phyloP scores from a whole-genome alignment of 2,797 vertebrate genomes.

The Xiphophorus birchmanni region DNA sequence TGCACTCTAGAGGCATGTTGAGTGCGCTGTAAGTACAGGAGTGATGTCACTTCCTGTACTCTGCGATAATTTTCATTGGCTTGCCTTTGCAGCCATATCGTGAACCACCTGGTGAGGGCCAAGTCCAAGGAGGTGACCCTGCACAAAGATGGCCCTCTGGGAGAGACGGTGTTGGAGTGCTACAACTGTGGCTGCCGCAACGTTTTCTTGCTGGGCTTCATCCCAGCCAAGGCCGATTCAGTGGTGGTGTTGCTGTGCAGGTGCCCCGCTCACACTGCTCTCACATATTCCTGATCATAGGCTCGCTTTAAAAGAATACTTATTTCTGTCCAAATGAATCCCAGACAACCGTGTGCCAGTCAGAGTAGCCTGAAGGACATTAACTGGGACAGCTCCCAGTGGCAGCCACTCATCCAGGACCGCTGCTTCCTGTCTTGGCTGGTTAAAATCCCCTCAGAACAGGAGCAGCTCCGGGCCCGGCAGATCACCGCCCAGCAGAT shows the following conservation, averaged over 20 bases:
- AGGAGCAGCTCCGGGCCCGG: constrained; percentile 94
- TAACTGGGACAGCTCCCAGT: constrained; percentile 99
- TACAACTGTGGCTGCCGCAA: constrained; percentile 98
- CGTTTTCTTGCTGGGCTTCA: constrained; percentile 96
- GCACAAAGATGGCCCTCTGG: constrained; percentile 95
- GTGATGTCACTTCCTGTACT: neutral
- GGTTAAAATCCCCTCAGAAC: constrained; percentile 98
- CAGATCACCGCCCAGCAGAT: constrained; percentile 99
- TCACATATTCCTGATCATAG: neutral
- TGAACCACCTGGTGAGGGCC: constrained; percentile 97
- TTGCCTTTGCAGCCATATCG: constrained; percentile 88
- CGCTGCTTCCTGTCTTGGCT: constrained; percentile 98
- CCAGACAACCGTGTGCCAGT: constrained; percentile 96
- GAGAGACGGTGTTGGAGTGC: constrained; percentile 95
- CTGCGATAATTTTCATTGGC: neutral
- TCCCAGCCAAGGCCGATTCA: constrained; percentile 95
- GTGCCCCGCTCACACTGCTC: constrained; percentile 59
- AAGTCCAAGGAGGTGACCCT: constrained; percentile 99
- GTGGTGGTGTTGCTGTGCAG: constrained; percentile 97
- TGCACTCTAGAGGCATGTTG: neutral
- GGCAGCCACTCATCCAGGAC: constrained; percentile 98
- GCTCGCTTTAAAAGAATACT: neutral
- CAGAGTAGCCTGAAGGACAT: constrained; percentile 99
- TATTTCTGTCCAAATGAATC: neutral
- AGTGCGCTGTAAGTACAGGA: neutral